A percentile compares a stretch with the other conserved stretches of the same genome.
phyloP scores from a whole-genome alignment of 2,888 invertebrate genomes.

The Drosophila mercatorum region DNA sequence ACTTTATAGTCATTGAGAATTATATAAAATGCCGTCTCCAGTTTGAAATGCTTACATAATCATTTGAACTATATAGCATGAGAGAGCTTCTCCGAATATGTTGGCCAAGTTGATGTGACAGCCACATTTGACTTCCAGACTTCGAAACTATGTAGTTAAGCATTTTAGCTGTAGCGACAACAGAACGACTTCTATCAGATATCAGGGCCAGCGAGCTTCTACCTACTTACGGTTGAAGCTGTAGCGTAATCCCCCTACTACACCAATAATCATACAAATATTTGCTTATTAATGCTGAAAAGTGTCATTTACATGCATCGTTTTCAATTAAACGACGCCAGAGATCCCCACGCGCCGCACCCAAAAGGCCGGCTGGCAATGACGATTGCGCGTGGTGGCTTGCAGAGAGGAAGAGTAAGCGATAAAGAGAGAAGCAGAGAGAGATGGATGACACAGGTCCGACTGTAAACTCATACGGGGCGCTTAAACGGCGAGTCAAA shows the following conservation, averaged over 20 bases:
- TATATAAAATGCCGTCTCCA: too few species aligned
- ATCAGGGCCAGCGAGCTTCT: constrained; percentile 42
- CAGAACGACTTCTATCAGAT: constrained; percentile 57
- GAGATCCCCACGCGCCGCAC: constrained; percentile 67
- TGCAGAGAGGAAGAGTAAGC: not conserved
- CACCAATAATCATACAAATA: constrained; percentile 79
- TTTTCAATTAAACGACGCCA: constrained; percentile 80
- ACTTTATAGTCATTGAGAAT: too few species aligned
- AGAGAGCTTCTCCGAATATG: constrained; percentile 30
- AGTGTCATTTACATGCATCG: constrained; percentile 82
- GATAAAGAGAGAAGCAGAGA: too few species aligned
- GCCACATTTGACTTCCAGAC: constrained; percentile 44
- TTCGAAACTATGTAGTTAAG: constrained; percentile 47
- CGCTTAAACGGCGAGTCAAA: constrained; percentile 75
- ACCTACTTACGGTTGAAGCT: constrained; percentile 51
- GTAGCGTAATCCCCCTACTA: constrained; percentile 66
- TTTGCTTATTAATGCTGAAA: constrained; percentile 82
- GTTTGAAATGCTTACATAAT: not conserved
- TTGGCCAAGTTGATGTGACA: constrained; percentile 43
- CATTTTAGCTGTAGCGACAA: constrained; percentile 59
- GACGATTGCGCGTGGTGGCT: constrained; percentile 48
- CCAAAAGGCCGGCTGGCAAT: constrained; percentile 56
- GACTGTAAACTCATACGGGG: constrained; percentile 28
- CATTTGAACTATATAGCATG: not conserved
- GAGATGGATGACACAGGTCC: not conserved